These are phyloP conservation scores for Asarcornis scutulata DNA, from an alignment of 2,113 vertebrate genomes.

Conservation along the genomic window DNA sequence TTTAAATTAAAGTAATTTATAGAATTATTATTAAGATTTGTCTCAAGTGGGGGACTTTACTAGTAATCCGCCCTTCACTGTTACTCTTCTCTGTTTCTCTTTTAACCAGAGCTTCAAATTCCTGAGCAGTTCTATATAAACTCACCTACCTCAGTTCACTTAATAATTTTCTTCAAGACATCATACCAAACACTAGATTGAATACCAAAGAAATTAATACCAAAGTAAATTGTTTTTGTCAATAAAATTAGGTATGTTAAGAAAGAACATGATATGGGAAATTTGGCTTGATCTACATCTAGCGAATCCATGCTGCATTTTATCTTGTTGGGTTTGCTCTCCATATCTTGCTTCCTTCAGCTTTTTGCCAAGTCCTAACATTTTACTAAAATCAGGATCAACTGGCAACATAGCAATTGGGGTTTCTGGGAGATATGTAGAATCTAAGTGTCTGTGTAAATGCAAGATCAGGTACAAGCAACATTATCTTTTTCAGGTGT, in stretches of 20 bases:
- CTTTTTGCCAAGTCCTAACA: background rate
- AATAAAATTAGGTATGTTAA: background rate
- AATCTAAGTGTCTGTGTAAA: background rate
- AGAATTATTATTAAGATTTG: background rate
- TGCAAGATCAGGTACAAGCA: background rate
- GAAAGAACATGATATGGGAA: fast-evolving
- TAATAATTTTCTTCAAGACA: background rate
- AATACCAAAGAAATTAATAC: background rate
- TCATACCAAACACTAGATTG: background rate
- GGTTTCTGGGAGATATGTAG: background rate
- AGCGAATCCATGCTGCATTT: background rate
- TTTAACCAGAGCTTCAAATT: background rate
- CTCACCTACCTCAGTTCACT: background rate
- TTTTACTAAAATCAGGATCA: background rate
- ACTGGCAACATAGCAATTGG: background rate
- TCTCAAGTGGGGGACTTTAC: background rate
- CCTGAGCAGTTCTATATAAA: background rate
- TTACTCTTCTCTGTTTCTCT: background rate
- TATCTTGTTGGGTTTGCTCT: background rate
- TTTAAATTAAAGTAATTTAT: background rate
- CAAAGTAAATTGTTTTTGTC: background rate
- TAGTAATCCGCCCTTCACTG: background rate
- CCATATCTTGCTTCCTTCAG: background rate
- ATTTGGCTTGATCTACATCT: background rate
- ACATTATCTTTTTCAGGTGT: background rate